phyloP scores from a whole-genome alignment of 2,888 invertebrate genomes.

The Bombylius major region DNA sequence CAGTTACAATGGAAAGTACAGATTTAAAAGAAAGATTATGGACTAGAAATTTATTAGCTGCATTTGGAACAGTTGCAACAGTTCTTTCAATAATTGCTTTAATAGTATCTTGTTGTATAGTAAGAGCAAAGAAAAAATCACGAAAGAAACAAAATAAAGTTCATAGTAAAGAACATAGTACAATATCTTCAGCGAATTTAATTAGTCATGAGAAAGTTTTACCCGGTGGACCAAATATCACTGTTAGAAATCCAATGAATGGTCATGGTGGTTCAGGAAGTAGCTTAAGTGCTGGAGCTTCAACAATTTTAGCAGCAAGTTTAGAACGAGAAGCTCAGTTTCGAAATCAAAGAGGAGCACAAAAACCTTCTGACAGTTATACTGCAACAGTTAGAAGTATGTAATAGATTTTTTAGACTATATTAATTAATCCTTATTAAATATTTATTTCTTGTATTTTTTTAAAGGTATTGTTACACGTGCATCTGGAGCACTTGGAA shows the following conservation, averaged over 20 bases:
- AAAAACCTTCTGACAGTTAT: constrained; percentile 33
- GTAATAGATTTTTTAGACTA: constrained; percentile 14
- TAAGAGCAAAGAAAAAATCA: constrained; percentile 42
- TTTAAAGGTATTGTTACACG: constrained; percentile 39
- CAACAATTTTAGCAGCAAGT: constrained; percentile 46
- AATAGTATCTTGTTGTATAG: constrained; percentile 23
- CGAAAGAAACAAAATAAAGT: constrained; percentile 30
- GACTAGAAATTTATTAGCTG: constrained; percentile 38
- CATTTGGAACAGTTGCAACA: constrained; percentile 59
- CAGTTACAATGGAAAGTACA: constrained; percentile 46
- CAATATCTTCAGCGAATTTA: constrained; percentile 33
- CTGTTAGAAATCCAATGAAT: constrained; percentile 30
- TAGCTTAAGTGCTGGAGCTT: constrained; percentile 45
- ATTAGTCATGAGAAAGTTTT: constrained; percentile 31
- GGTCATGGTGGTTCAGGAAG: constrained; percentile 39
- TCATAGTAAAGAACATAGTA: constrained; percentile 32
- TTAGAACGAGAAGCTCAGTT: constrained; percentile 36
- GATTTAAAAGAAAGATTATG: constrained; percentile 37
- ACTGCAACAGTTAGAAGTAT: constrained; percentile 48
- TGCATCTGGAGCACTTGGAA: constrained; percentile 31
- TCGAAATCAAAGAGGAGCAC: constrained; percentile 31
- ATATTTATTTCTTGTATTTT: not conserved
- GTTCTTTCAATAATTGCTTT: constrained; percentile 52
- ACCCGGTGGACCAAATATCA: constrained; percentile 22
- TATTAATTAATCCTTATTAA: not conserved